Evolutionary conservation across 1,140 invertebrate species (phyloP).

Genomic region (Hyles vespertilio): DNA sequence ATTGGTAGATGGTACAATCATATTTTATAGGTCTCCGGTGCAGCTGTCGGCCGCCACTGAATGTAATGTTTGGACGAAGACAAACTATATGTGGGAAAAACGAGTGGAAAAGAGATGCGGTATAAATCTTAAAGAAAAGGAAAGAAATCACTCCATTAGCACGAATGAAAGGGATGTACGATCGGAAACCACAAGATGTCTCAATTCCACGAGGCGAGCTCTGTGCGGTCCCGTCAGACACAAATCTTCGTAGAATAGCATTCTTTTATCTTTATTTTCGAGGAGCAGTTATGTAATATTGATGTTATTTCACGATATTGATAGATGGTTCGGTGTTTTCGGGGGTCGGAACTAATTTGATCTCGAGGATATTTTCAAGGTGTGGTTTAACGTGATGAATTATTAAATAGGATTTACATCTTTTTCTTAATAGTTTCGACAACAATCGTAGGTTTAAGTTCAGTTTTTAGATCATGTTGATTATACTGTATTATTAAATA

Average conservation of each 20-base stretch:
- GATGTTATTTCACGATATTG: slow-evolving; percentile 16
- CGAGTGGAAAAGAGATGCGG: slow-evolving; percentile 52
- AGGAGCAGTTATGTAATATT: slow-evolving; percentile 30
- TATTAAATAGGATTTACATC: too few species aligned
- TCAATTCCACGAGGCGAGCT: slow-evolving; percentile 69
- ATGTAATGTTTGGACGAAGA: slow-evolving; percentile 71
- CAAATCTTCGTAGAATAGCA: slow-evolving; percentile 62
- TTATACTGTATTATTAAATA: too few species aligned
- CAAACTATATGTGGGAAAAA: slow-evolving; percentile 57
- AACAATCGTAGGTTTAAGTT: too few species aligned
- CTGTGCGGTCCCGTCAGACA: slow-evolving; percentile 67
- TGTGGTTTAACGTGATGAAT: too few species aligned
- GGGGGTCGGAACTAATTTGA: too few species aligned
- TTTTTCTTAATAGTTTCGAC: too few species aligned
- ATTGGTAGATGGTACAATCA: slow-evolving; percentile 61
- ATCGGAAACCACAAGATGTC: slow-evolving; percentile 75
- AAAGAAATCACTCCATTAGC: slow-evolving; percentile 39
- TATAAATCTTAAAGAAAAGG: slow-evolving; percentile 58
- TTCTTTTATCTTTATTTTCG: slow-evolving; percentile 49
- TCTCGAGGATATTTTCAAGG: too few species aligned
- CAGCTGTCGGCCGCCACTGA: slow-evolving; percentile 63
- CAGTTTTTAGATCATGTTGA: too few species aligned
- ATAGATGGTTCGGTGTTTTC: too few species aligned
- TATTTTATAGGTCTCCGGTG: slow-evolving; percentile 62
- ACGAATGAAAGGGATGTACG: slow-evolving; percentile 53